Base-by-base conservation (phyloP, 2,113 vertebrate species). In the Daubentonia madagascariensis region DNA sequence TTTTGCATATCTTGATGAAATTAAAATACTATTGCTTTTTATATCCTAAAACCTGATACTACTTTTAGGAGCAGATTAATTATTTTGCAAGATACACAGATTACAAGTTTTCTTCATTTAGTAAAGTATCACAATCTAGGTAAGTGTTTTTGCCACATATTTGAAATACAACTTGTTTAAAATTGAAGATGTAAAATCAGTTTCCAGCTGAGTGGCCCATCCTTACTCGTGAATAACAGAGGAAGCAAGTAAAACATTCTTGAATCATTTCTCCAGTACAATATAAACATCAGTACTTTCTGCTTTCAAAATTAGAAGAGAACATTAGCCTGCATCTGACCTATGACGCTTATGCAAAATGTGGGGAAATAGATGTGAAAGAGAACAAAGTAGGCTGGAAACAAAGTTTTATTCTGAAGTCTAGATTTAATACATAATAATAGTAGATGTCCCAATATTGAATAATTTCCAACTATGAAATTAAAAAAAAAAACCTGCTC, bases 51-150 rank as follows among this genome's bases (percentile, higher is more conserved):
- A 63, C 11, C 8, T 95, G 61, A 75, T 25, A 32, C 20, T 78
- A 30, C 87, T 96, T 97, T 94, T 91, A 85, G 88, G 92, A 96
- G 65, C 32, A 89, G 40, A 75, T 84, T 87, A 84, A 92, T 84
- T 76, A 16, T 37, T 97, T 95, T 87, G 32, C 35, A 85, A 85
- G 52, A 80, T 72, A 37, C 7, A 91, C 17, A 78, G 54, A 59
- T 81, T 43, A 45, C 30, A 68, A 35, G 9, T 65, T 68, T 78
- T 87, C 52, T 85, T 81, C 65, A 96, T 63, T 89, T 96, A 75
- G 20, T 57, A 68, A 54, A 89, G 9, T 67, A 48, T 61, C 18
- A 94, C 20, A 50, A 2, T 54, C 8, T 80, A 91, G 37, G 10
- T 59, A 72, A 79, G 23, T 52, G 48, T 85, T 93, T 94, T 93